Conservation (phyloP, 2,113 vertebrate species). For the Antechinus stuartii region DNA sequence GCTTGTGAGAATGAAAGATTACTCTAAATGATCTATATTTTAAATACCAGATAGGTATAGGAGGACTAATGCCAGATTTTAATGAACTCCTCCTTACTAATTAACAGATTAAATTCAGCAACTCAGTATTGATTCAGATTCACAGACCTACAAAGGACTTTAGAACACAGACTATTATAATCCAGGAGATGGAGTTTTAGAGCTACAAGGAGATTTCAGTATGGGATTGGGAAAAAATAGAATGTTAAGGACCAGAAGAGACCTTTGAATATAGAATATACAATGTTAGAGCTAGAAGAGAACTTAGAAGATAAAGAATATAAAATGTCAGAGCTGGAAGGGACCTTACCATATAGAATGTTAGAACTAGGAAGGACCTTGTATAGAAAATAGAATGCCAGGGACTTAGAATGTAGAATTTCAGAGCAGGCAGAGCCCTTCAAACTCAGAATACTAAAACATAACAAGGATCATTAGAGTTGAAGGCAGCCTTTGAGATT, state of each 20-base stretch:
- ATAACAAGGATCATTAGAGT: background rate
- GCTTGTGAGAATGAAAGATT: background rate
- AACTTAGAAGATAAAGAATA: background rate
- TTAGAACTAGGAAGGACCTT: background rate
- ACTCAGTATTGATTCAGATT: background rate
- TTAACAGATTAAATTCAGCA: background rate
- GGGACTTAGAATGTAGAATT: background rate
- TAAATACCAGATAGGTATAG: background rate
- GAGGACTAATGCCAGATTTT: background rate
- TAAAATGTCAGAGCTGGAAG: background rate
- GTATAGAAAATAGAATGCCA: background rate
- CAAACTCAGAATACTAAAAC: background rate
- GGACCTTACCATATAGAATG: background rate
- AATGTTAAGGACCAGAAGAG: background rate
- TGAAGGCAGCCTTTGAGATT: background rate
- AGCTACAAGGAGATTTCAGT: background rate
- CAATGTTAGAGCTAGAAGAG: background rate
- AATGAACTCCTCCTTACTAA: background rate
- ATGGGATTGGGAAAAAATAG: background rate
- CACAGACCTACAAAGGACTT: background rate
- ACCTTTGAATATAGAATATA: background rate
- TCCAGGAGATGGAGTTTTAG: background rate
- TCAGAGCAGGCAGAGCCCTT: no score
- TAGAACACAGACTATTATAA: background rate
- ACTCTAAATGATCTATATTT: background rate